phyloP scores from a whole-genome alignment of 2,797 vertebrate species.

The Pelobates cultripes region DNA sequence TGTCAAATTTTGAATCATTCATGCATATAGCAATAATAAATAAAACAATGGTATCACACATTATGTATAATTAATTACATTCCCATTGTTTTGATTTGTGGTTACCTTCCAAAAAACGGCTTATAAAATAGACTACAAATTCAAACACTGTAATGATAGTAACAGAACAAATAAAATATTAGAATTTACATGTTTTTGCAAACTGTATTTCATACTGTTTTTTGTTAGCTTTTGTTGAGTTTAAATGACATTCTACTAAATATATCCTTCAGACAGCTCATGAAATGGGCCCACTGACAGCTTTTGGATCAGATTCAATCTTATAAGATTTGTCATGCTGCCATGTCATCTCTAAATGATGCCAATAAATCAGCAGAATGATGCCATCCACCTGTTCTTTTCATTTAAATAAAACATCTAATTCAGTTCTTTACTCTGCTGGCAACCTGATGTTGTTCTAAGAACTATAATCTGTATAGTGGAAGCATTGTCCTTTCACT shows the following conservation, averaged over 20 bases:
- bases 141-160: too few species aligned
- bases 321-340: slow-evolving; percentile 46
- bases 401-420: slow-evolving; percentile 53
- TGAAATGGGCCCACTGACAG: slow-evolving; percentile 31
- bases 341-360: slow-evolving; percentile 46
- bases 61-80: too few species aligned
- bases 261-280: slow-evolving; percentile 32
- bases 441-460: slow-evolving; percentile 38
- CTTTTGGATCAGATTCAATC: slow-evolving; percentile 42
- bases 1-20: too few species aligned
- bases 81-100: too few species aligned
- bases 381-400: slow-evolving; percentile 54
- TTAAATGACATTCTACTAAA: slow-evolving; percentile 32
- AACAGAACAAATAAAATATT: too few species aligned
- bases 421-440: slow-evolving; percentile 33
- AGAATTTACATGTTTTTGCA: neutral
- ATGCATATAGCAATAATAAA: too few species aligned
- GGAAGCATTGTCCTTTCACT: slow-evolving; percentile 38
- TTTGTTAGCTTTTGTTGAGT: slow-evolving; percentile 12
- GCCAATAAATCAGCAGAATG: slow-evolving; percentile 47
- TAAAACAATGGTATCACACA: too few species aligned
- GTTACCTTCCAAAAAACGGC: too few species aligned
- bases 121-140: too few species aligned
- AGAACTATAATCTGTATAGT: slow-evolving; percentile 39
- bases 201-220: neutral